Evolutionary conservation across 1,140 invertebrate genomes (phyloP), one percentile per base, ranked within the genome.

Genomic region (Saxidomus purpurata): DNA sequence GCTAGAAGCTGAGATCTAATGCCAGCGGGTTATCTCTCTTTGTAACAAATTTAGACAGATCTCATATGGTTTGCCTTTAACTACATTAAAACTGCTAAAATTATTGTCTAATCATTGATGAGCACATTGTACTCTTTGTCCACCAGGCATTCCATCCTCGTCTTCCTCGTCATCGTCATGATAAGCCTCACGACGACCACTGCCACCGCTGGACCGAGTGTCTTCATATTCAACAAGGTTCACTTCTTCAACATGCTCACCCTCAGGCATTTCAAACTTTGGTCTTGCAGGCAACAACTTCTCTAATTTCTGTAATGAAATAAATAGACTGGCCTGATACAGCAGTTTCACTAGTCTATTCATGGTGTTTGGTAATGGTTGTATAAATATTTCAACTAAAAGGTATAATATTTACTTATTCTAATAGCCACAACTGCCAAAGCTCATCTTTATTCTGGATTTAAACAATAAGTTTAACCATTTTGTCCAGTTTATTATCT

Each of bases 181-280:
- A 80, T 95, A 96, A 92, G 89, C 98, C 96, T 77, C 98, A 97
- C 96, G 99, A 97, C 93, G 97, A 97, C 96, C 98, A 98, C 55
- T 97, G 96, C 92, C 96, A 92, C 52, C 97, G 96, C 90, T 96
- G 92, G 96, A 96, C 22, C 90, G 67, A 25, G 93, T 94, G 8
- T 97, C 97, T 87, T 97, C 97, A 93, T 97, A 98, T 82, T 98
- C 98, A 91, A 97, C 96, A 93, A 99, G 95, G 93, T 98, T 97
- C 0, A 98, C 98, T 95, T 98, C 98, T 95, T 98, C 98, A 0
- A 98, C 97, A 93, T 98, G 96, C 43, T 98, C 97, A 34, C 97
- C 97, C 80, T 96, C 96, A 0, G 98, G 98, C 96, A 97, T 97
- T 40, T 96, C 96, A 94, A 97, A 97, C 19, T 94, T 95, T 47